Evolutionary conservation across 2,888 invertebrate species (phyloP).

Genomic region (Dorcus hopei): DNA sequence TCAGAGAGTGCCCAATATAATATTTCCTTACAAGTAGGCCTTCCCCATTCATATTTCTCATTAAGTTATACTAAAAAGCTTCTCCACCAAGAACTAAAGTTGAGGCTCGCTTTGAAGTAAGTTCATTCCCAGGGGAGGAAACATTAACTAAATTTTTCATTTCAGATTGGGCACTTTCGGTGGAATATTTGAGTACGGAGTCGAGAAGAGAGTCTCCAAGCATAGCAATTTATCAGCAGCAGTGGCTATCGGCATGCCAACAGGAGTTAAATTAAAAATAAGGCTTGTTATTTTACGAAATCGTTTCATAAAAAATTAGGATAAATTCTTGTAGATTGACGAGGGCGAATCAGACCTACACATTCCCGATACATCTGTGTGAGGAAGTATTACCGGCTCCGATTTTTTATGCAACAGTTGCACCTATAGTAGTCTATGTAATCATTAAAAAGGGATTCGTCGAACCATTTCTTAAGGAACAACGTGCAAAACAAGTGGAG

Average conservation of each 20-base stretch:
- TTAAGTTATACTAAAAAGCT: conserved; percentile 77
- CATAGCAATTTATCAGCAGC: conserved; percentile 84
- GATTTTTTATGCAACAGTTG: conserved; percentile 87
- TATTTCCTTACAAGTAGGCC: conserved; percentile 75
- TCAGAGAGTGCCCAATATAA: conserved; percentile 52
- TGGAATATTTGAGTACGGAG: conserved; percentile 82
- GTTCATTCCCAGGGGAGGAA: conserved; percentile 37
- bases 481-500: conserved; percentile 75
- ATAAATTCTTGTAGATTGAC: conserved; percentile 59
- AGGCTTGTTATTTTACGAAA: conserved; percentile 56
- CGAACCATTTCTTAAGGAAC: conserved; percentile 77
- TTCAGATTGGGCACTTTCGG: conserved; percentile 81
- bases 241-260: conserved; percentile 80
- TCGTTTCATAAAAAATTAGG: no score
- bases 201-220: conserved; percentile 88
- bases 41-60: conserved; percentile 74
- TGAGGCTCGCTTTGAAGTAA: conserved; percentile 77
- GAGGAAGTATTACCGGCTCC: conserved; percentile 88
- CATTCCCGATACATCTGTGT: conserved; percentile 86
- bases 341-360: conserved; percentile 83
- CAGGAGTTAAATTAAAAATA: conserved; percentile 84
- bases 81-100: conserved; percentile 72
- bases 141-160: conserved; percentile 5
- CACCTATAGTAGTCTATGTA: conserved; percentile 80
- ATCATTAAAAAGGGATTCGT: conserved; percentile 81